Base-by-base conservation (phyloP, 2,113 vertebrate species). In the Haemorhous mexicanus region DNA sequence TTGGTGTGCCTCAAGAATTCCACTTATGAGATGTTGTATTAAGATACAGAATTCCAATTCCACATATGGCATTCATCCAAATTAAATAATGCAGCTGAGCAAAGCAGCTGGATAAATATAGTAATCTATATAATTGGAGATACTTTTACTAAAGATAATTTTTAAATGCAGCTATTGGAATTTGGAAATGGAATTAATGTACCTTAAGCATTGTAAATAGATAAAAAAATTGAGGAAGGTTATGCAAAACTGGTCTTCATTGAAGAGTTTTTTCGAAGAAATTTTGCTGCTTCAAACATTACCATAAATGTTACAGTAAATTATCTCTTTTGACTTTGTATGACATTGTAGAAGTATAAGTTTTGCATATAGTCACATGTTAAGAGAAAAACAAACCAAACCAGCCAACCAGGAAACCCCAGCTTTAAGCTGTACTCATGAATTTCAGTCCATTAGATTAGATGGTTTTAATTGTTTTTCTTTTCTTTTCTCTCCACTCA, bases 11-110 rank as follows among this genome's bases (percentile, higher is more conserved):
- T 89, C 41, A 85, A 93, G 72, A 66, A 88, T 84, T 80, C 30
- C 16, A 59, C 46, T 62, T 89, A 66, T 39, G 35, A 81, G 75
- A 92, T 69, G 9, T 44, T 63, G 32, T 53, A 92, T 83, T 88
- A 94, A 90, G 85, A 92, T 86, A 93, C 11, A 39, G 85, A 90
- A 93, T 88, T 95, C 50, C 55, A 93, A 70, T 89, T 80, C 33
- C 1, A 0, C 33, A 50, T 35, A 19, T 52, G 20, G 9, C 28
- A 13, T 78, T 94, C 89, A 93, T 92, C 27, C 83, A 94, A 90
- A 93, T 88, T 77, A 92, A 92, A 64, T 81, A 77, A 81, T 68
- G 19, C 30, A 90, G 13, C 33, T 89, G 59, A 85, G 4, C 55
- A n/a, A 90, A 90, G 53, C 23, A 32, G 62, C 43, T 49, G 5